Evolutionary conservation across 2,113 vertebrate genomes (phyloP), one percentile per base, ranked within the genome.

Genomic region (Sceloporus undulatus): DNA sequence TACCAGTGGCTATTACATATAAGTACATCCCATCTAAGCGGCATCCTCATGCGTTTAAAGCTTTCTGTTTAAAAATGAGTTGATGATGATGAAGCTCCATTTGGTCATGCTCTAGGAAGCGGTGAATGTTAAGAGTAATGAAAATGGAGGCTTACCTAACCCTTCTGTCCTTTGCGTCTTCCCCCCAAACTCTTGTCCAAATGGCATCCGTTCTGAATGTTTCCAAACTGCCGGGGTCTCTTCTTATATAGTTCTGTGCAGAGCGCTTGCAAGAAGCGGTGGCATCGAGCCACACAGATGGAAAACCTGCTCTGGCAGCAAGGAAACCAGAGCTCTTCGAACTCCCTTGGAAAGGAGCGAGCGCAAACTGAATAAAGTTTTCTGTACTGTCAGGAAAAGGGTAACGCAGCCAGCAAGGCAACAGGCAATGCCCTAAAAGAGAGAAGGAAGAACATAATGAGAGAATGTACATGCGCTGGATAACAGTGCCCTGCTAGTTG

Each of bases 171-270:
- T n/a, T 93, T 11, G 80, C 90, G n/a, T 85, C 86, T 82, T 92
- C 91, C 93, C 93, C 94, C 59, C 73, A 90, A 89, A 77, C 89
- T 84, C 85, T 91, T 40, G 83, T 29, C 14, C 73, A 18, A 62
- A 90, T 48, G 68, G 91, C 90, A 86, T 90, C 73, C 79, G 3
- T 54, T 68, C 34, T 40, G 71, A 83, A 76, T 89, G 10, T 92
- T 87, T 62, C 52, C 18, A 79, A 79, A 82, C 77, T 0, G 83
- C 0, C 7, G 92, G 90, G 95, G 92, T 92, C 83, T 93, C 95
- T 62, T 18, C 59, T 97, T 97, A 97, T 97, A 97, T 97, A 97
- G 96, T 94, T 88, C 94, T 94, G 95, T 95, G 91, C 94, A 94
- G 88, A 94, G 95, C 94, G 95, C 93, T 96, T 83, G 89, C 3